Conservation (phyloP, 2,113 vertebrate species). For the Centrocercus urophasianus region DNA sequence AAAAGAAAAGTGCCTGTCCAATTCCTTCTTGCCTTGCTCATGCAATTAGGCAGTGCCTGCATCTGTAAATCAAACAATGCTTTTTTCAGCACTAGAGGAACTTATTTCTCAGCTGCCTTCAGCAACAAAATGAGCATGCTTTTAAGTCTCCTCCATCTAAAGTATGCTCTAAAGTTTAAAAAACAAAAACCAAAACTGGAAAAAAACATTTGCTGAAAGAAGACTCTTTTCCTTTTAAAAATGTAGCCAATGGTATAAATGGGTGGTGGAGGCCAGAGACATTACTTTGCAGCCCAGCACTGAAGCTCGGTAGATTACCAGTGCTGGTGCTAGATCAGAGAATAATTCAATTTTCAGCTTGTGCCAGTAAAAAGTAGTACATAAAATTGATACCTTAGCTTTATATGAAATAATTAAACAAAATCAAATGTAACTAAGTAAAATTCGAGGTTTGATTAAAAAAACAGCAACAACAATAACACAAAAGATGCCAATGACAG, state of each 20-base stretch:
- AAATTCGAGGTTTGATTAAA: background rate
- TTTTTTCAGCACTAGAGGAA: background rate
- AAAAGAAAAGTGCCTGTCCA: constrained; percentile 54
- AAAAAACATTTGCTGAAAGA: background rate
- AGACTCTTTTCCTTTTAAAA: background rate
- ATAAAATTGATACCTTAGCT: background rate
- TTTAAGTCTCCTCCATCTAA: background rate
- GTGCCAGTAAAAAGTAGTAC: background rate
- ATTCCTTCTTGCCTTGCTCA: constrained; percentile 21
- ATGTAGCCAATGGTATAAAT: background rate
- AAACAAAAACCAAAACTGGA: background rate
- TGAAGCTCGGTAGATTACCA: background rate
- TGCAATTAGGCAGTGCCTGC: background rate
- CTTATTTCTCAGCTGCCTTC: constrained; percentile 6
- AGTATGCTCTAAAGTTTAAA: background rate
- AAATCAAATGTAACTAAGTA: background rate
- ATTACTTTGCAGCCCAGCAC: background rate
- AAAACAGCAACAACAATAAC: background rate
- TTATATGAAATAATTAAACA: background rate
- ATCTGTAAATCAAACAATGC: constrained; percentile 25
- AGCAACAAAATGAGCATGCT: background rate
- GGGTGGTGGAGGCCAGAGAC: background rate
- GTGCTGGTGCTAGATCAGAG: background rate
- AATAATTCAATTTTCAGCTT: background rate
- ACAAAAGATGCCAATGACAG: background rate